Base-by-base conservation (phyloP, 2,888 invertebrate genomes). In the Nyleta sp. region DNA sequence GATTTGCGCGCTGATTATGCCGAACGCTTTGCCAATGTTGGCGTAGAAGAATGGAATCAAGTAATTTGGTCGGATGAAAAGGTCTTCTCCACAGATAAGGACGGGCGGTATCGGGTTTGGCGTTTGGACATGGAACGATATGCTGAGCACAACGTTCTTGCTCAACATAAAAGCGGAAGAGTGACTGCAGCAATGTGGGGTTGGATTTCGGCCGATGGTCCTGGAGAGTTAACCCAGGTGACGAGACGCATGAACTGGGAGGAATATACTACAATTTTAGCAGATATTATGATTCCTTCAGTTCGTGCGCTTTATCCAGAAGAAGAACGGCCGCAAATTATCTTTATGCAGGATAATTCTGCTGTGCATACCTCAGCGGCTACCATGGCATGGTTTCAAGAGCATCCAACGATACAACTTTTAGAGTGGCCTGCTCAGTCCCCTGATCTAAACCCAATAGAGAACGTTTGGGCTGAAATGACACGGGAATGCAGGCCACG, bases 41-140 rank as follows among this genome's bases (percentile, higher is more conserved):
- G 13, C 10, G 20, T 40, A 10, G 38, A 35, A n/a, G 38, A 50
- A 4, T 78, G 73, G 78, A 13, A 7, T 0, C 42, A 38, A 0
- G 35, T 72, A 1, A 10, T 78, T 0, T 78, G 44, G 50, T 35
- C 50, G 2, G 78, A 73, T 48, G 72, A 78, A 33, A 73, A 78
- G 33, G 38, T 65, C 0, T 78, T 46, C 11, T 46, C 46, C 10
- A 46, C 46, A 10, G 46, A 46, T 11, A 46, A 46, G 13, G 46
- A 46, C n/a, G 46, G 46, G 6, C 18, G 46, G 2, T 46, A 46
- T 11, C 18, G 46, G 7, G 46, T 46, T 7, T 46, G 46, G 46
- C 46, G 46, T n/a, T 13, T 18, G 20, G 11, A 7, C n/a, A 11
- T 3, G 10, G 46, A 46, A 22, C 46, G 46, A 3, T 46, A 46